Conservation (phyloP, 2,888 invertebrate species). For the Anarsia innoxiella region DNA sequence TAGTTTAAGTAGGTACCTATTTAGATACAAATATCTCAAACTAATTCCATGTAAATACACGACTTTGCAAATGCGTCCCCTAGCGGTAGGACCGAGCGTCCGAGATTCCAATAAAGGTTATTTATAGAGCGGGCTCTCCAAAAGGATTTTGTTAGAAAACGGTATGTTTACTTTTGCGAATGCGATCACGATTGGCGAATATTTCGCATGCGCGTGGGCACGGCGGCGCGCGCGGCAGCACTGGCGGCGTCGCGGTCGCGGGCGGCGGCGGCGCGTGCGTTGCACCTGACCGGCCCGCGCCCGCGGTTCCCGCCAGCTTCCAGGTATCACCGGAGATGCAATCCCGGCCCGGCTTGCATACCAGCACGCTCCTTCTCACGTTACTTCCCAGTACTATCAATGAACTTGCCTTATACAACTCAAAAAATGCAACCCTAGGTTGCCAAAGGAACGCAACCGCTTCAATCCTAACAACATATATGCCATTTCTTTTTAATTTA, state of each 20-base stretch:
- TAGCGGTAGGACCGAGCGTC: no score
- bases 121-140: conserved; percentile 44
- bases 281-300: conserved; percentile 57
- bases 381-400: conserved; percentile 25
- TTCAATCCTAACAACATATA: neutral
- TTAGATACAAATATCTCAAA: conserved; percentile 29
- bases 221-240: conserved; percentile 61
- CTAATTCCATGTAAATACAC: conserved; percentile 23
- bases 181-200: conserved; percentile 43
- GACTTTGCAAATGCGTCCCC: no score
- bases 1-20: no score
- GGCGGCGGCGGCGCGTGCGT: conserved; percentile 36
- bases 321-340: conserved; percentile 32
- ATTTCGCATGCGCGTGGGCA: conserved; percentile 62
- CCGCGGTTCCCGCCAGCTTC: conserved; percentile 34
- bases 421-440: no score
- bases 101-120: conserved; percentile 33
- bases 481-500: no score
- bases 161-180: conserved; percentile 27
- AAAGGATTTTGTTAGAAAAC: conserved; percentile 41
- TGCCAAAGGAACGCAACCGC: neutral
- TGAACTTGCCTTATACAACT: conserved; percentile 12
- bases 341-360: conserved; percentile 25
- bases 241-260: conserved; percentile 33
- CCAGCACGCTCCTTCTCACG: conserved; percentile 25